Base-by-base conservation (phyloP, 2,113 vertebrate genomes). In the Notothenia coriiceps region DNA sequence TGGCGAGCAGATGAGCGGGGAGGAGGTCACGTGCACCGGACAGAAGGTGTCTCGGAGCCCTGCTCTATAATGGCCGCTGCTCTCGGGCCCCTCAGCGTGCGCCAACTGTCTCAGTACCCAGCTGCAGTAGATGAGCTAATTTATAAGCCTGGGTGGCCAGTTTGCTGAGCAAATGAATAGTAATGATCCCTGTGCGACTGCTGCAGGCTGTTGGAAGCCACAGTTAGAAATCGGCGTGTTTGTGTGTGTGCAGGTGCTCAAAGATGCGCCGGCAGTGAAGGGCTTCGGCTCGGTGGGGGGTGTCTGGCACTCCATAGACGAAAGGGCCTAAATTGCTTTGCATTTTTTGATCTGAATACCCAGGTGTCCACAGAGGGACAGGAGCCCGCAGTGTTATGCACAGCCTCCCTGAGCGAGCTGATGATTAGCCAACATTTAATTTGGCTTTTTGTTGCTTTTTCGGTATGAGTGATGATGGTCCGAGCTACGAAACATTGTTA, bases 161-260 rank as follows among this genome's bases (percentile, higher is more conserved):
- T 92, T 90, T 92, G 71, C 84, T 86, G 85, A 92, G 90, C 89
- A 94, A 94, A 95, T 94, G 91, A 95, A 90, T 91, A 91, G 83
- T 89, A 86, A 92, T 92, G 92, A 93, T 89, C 82, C 84, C 83
- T 49, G 79, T 61, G 83, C 92, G 88, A 80, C 86, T 87, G 90
- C 94, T 83, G 68, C 83, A 82, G 92, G 87, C 92, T 88, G 78
- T 71, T 80, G 71, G 62, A 88, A 70, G 40, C 25, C 79, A 61
- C 77, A 60, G 61, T 25, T 54, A 73, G 74, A 80, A 79, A 56
- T 54, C 33, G 46, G 35, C 69, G 47, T 54, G 59, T 40, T 22
- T 29, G 54, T 55, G n/a, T 17, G 11, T 55, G 52, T 11, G 18
- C 10, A 18, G 9, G 10, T 10, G 33, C 52, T 78, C 7, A 2